Percentiles rank a stretch among this genome's conserved stretches.
Evolutionary conservation across 2,113 vertebrate species (phyloP).

Genomic region (Trichechus manatus): DNA sequence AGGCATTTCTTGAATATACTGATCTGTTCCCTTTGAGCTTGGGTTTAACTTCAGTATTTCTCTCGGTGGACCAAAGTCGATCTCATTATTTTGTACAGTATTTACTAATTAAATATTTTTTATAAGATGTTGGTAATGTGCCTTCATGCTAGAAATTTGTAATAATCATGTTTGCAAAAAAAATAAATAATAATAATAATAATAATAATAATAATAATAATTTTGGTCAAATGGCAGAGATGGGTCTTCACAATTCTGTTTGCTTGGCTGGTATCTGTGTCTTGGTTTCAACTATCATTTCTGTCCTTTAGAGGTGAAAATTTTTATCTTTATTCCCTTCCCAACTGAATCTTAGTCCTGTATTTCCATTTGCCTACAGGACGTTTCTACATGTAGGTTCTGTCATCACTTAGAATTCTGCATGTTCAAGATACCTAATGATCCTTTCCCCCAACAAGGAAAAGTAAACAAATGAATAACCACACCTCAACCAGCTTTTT

Average conservation of each 20-base stretch:
- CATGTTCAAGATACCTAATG: slow-evolving; percentile 19
- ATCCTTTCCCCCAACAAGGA: slow-evolving; percentile 26
- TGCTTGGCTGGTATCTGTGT: neutral
- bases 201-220: no score
- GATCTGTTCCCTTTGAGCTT: slow-evolving; percentile 31
- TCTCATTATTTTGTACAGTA: slow-evolving; percentile 58
- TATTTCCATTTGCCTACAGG: neutral
- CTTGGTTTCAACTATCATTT: slow-evolving; percentile 11
- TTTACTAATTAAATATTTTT: slow-evolving; percentile 33
- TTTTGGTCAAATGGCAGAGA: slow-evolving; percentile 63
- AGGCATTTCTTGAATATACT: slow-evolving; percentile 20
- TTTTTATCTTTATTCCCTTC: neutral
- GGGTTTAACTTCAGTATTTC: slow-evolving; percentile 47
- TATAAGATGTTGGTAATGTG: slow-evolving; percentile 54
- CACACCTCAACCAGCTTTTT: neutral
- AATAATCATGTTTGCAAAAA: slow-evolving; percentile 66
- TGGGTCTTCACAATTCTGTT: neutral
- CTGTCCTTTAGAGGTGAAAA: neutral
- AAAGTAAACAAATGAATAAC: neutral
- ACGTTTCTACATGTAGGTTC: neutral
- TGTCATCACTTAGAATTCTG: neutral
- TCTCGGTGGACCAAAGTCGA: slow-evolving; percentile 42
- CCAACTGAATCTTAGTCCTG: neutral
- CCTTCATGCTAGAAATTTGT: slow-evolving; percentile 66
- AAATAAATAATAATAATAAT: no score